Percentiles rank a stretch among this genome's conserved stretches.
phyloP scores from a whole-genome alignment of 2,797 vertebrate species.

The Urophycis tenuis region DNA sequence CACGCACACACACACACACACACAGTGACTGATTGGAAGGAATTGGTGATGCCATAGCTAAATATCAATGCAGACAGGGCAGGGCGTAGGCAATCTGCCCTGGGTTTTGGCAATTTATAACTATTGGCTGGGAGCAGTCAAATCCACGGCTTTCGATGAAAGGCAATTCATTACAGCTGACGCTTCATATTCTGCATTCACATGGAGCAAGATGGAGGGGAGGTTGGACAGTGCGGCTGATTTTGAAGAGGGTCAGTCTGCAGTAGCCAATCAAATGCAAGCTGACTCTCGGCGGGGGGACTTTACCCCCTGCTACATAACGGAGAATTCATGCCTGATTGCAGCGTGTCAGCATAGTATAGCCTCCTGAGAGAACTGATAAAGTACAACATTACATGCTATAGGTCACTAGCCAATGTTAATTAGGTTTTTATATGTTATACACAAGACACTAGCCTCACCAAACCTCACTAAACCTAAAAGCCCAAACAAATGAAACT shows the following conservation, averaged over 20 bases:
- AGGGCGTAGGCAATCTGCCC: conserved; percentile 1
- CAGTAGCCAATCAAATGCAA: not conserved
- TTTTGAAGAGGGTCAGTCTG: not conserved
- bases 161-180: conserved; percentile 22
- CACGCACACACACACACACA: conserved; percentile 4
- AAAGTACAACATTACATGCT: not conserved
- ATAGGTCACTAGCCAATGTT: not conserved
- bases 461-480: not conserved
- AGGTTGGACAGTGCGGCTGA: not conserved
- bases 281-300: not conserved
- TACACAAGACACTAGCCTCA: not conserved
- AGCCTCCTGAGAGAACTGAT: not conserved
- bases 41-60: not conserved
- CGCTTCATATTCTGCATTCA: conserved; percentile 10
- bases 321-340: not conserved
- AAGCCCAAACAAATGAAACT: not conserved
- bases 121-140: conserved; percentile 3
- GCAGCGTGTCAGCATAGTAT: not conserved
- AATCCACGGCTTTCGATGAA: conserved; percentile 13
- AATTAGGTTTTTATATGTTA: not conserved
- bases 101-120: conserved; percentile 11
- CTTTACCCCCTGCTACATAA: not conserved
- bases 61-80: conserved; percentile 15
- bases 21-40: not conserved
- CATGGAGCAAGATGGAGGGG: not conserved